Base-by-base conservation (phyloP, 2,797 vertebrate species). In the Manis javanica region DNA sequence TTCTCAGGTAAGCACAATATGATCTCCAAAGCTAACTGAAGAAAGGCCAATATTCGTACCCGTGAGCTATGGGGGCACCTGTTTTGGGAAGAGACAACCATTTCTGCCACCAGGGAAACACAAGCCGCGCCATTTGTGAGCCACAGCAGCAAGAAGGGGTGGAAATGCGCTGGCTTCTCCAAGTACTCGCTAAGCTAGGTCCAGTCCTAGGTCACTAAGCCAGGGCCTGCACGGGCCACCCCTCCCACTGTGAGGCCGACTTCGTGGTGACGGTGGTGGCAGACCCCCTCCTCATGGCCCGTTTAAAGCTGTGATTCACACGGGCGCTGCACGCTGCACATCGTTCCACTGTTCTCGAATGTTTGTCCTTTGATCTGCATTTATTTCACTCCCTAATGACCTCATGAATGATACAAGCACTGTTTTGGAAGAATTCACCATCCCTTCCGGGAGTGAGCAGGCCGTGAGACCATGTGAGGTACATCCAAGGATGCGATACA, bases 211-310 rank as follows among this genome's bases (percentile, higher is more conserved):
- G 37, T 39, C 37, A 39, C 37, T 39, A 39, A 39, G 37, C 37
- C 9, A 46, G 42, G 7, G 42, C 42, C 42, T 46, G 42, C 42
- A 8, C 42, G 10, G 42, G 46, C 46, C 46, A 11, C 46, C 46
- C 46, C 11, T 10, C 46, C 12, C 46, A 10, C 46, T 46, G 46
- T 46, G 46, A 46, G 46, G 46, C 46, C 46, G 10, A 2, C 46
- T 10, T 10, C 1, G 46, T 9, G 10, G 46, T 46, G 10, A 11
- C 10, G 46, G 42, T 1, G 46, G 46, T 9, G 1, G 5, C 14
- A 0, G 29, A 0, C 4, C 1, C 1, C 15, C 15, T 29, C 63
- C n/a, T 42, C 19, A 0, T 0, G 2, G 1, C 7, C 1, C 1
- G 1, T 21, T 5, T 11, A 0, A 1, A 2, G 9, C 7, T 14